A percentile compares a stretch with the other conserved stretches of the same genome.
These are phyloP conservation scores for Melipona bicolor DNA, from an alignment of 2,888 invertebrate species.

Conservation along the genomic window DNA sequence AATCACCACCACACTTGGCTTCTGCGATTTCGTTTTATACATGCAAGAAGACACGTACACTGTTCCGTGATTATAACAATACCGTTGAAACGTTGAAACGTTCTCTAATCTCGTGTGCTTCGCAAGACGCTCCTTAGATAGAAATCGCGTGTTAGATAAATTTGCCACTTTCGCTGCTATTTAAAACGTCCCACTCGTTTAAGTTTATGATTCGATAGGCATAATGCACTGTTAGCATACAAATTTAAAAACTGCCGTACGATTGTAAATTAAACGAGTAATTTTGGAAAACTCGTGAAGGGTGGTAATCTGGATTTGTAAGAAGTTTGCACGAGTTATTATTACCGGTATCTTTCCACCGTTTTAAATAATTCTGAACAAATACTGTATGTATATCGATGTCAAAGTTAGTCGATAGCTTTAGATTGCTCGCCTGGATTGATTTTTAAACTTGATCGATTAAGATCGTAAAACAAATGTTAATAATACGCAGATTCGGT, in stretches of 20 bases:
- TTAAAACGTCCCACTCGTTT: background rate
- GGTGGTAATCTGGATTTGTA: background rate
- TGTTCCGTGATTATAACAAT: conserved; percentile 9
- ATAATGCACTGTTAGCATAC: too few relatives aligned
- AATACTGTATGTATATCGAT: background rate
- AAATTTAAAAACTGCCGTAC: background rate
- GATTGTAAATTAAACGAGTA: background rate
- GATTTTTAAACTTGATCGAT: background rate
- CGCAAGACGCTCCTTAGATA: background rate
- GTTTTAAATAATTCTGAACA: background rate
- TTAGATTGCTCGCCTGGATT: conserved; percentile 7
- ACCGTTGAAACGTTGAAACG: too few relatives aligned
- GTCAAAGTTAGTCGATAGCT: conserved; percentile 6
- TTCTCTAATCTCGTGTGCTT: too few relatives aligned
- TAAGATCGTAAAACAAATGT: background rate
- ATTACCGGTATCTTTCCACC: background rate
- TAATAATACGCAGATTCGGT: background rate
- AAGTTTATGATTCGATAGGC: background rate
- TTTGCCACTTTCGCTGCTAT: background rate
- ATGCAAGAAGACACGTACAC: background rate
- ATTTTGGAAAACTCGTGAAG: background rate
- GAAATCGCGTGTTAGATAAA: background rate
- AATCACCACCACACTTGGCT: conserved; percentile 13
- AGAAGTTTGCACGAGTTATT: background rate
- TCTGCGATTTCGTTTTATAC: conserved; percentile 11